Base-by-base conservation (phyloP, 37 sponge, comb jelly and placozoan genomes). In the Eunapius fragilis region DNA sequence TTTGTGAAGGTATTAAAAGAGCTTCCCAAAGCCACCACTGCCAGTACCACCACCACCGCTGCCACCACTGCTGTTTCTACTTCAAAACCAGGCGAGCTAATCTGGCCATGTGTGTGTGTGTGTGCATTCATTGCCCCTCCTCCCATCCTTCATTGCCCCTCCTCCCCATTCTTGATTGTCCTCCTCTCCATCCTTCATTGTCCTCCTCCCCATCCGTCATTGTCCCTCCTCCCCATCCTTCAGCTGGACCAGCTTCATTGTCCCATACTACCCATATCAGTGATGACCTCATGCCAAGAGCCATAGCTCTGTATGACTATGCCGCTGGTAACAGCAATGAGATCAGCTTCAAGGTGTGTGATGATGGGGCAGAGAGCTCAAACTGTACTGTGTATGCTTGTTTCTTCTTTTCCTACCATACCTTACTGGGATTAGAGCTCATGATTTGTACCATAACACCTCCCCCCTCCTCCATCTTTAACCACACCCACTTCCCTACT, bases 1-100 rank as follows among this genome's bases (percentile, higher is more conserved):
- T 96, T 96, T 89, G 96, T 96, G 19, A 85, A 93, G 69, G 81
- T 95, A 25, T 31, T 85, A 30, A 25, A 82, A 47, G 93, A 92
- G 37, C 82, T 95, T 25, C 94, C 94, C 28, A 84, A 75, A 34
- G 50, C 73, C 70, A 27, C 33, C 25, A 41, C 34, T 11, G n/a
- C n/a, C n/a, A n/a, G n/a, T n/a, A n/a, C n/a, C n/a, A n/a, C n/a
- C n/a, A n/a, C n/a, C n/a, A n/a, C n/a, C n/a, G 37, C 25, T 75
- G 28, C 71, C 71, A 70, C 30, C 72, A 45, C 47, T 45, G 47
- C 47, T 45, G 47, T 45, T 31, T 71, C 72, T 31, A 31, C 31
- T 71, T 71, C 72, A 71, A 71, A 71, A 71, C 72, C 28, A 31
- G 47, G 47, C 47, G 9, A 45, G 47, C 47, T 45, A 9, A 45